Evolutionary conservation across 2,113 vertebrate genomes (phyloP), one percentile per base, ranked within the genome.

Genomic region (Rafetus swinhoei): DNA sequence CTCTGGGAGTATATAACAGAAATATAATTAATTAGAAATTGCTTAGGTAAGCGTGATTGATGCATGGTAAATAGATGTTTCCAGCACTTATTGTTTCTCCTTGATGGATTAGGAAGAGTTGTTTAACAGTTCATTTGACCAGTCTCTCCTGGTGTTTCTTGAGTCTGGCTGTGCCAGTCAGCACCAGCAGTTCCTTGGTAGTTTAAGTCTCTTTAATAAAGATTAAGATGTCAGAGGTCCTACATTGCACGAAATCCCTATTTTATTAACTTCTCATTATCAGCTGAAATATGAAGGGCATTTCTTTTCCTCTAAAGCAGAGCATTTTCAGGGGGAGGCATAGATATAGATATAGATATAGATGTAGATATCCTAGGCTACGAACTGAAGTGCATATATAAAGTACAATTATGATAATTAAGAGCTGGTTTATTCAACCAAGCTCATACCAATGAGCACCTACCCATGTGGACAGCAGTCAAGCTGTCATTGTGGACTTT

Each of bases 211-310:
- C 98, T 98, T 99, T 99, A 99, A 99, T 99, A 98, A 99, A 99
- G 99, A 99, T 99, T 99, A 99, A 99, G 98, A 99, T 99, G 99
- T 99, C 98, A 99, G 98, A 98, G 98, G 98, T 98, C 97, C 97
- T 97, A 98, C 97, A 97, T 98, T 98, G 98, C 97, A 96, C 96
- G 97, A 98, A 98, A 99, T 98, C 98, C 98, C 94, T 89, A 98
- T 98, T 99, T 99, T 98, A 98, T 99, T 98, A 98, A 99, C 98
- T 99, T 98, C 98, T 98, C 98, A 97, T 97, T 98, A 98, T 97
- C 98, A 96, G 96, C 97, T 90, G 96, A 97, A 97, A 98, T 97
- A 97, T 95, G 92, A 97, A 96, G 96, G 95, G 95, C 89, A 87
- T 95, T 97, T 96, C 95, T 94, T 97, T 95, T 95, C 96, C 93